phyloP scores from a whole-genome alignment of 2,888 invertebrate genomes.

The Lepidonotus clava region DNA sequence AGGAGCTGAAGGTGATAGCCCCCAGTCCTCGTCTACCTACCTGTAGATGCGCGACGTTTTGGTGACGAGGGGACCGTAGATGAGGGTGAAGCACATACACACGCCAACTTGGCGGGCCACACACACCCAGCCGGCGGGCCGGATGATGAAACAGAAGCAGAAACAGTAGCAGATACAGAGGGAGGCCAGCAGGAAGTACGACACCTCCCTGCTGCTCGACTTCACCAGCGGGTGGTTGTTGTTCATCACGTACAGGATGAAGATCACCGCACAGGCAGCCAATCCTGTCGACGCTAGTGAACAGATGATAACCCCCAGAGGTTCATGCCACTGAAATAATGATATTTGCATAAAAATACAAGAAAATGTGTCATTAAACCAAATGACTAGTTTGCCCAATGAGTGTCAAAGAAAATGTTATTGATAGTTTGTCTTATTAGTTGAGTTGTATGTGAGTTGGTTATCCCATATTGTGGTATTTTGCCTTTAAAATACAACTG shows the following conservation, averaged over 20 bases:
- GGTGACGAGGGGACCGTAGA: constrained; percentile 66
- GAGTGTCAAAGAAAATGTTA: too few species aligned
- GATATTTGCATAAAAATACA: not conserved
- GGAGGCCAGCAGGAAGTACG: constrained; percentile 64
- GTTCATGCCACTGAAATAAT: constrained; percentile 46
- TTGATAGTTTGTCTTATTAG: too few species aligned
- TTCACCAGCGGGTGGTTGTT: constrained; percentile 66
- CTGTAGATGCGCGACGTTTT: constrained; percentile 67
- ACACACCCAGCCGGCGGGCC: constrained; percentile 57
- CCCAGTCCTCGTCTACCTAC: too few species aligned
- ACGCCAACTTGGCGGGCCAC: constrained; percentile 59
- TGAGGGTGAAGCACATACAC: constrained; percentile 65
- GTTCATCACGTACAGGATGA: constrained; percentile 63
- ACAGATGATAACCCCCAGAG: constrained; percentile 56
- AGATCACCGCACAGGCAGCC: constrained; percentile 46
- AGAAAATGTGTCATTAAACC: not conserved
- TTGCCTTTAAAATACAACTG: too few species aligned
- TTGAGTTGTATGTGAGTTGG: too few species aligned
- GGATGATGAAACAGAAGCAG: constrained; percentile 60
- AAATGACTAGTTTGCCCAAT: too few species aligned
- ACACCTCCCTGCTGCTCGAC: constrained; percentile 67
- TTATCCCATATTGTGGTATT: too few species aligned
- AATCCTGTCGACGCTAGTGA: constrained; percentile 58
- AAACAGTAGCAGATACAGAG: constrained; percentile 60
- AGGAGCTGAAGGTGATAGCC: too few species aligned